Base-by-base conservation (phyloP, 2,113 vertebrate genomes). In the Chlorodrepanis virens region DNA sequence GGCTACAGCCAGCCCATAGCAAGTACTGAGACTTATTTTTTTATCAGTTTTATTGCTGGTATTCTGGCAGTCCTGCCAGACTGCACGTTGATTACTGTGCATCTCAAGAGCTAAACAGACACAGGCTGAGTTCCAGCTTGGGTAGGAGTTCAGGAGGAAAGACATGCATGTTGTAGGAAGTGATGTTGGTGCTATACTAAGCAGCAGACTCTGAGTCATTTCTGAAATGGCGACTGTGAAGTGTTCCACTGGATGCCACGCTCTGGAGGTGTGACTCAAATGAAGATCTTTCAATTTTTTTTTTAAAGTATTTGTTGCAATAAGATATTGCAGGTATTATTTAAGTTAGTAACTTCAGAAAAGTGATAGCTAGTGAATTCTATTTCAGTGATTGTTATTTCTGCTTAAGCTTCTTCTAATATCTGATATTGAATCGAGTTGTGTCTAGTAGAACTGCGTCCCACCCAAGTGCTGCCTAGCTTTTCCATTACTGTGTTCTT, bases 151-250 rank as follows among this genome's bases (percentile, higher is more conserved):
- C 56, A 74, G 88, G 44, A 88, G 60, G 65, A 71, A 83, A 93
- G 78, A 71, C 72, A 60, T 28, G 45, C 29, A 23, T 54, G 54
- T 75, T 93, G 79, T 94, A 94, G 94, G 91, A 94, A 90, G 91
- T 89, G 87, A 65, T 94, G 75, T 33, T 87, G 93, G 63, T 94
- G 49, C 79, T 86, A 89, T 64, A 56, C 63, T 85, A 70, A 93
- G 82, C 87, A 93, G 78, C 90, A 96, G 84, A 83, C 68, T 91
- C 64, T 92, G 81, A 96, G 63, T 95, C 89, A 85, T 71, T 91
- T 87, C 81, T 94, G 69, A 86, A 80, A 42, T 77, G 47, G 93
- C 1, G 14, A 53, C 67, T 72, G 80, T 10, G 5, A 31, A 22
- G 31, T 82, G 60, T 93, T 89, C 74, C 44, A 29, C 53, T 89